These are phyloP conservation scores for Leptocoma aspasia DNA, from an alignment of 2,113 vertebrate species.

Conservation along the genomic window DNA sequence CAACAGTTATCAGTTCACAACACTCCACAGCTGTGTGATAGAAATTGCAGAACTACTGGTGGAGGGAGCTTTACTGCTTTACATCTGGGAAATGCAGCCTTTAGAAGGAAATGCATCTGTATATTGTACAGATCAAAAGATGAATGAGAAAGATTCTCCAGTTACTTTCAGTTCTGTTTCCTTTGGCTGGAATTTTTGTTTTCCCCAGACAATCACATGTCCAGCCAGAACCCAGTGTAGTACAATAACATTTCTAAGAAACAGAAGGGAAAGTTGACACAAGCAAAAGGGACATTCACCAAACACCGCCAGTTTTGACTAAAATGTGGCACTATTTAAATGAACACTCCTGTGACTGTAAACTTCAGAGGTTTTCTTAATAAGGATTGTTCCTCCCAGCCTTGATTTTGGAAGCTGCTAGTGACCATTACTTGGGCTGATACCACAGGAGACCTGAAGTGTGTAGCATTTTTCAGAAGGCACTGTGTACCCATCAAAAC, in stretches of 20 bases:
- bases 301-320: neutral
- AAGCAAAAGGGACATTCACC: neutral
- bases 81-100: slow-evolving; percentile 1
- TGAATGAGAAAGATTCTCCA: neutral
- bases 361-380: neutral
- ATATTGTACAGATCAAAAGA: neutral
- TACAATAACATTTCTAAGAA: slow-evolving; percentile 15
- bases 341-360: neutral
- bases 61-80: neutral
- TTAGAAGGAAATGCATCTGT: neutral
- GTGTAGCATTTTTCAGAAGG: neutral
- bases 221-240: neutral
- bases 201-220: neutral
- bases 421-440: fast-evolving
- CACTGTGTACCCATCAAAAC: neutral
- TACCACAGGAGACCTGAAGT: neutral
- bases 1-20: neutral
- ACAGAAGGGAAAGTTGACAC: slow-evolving; percentile 18
- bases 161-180: slow-evolving; percentile 47
- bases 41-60: neutral
- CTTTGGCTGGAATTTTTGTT: neutral
- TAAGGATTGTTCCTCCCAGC: neutral
- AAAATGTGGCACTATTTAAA: neutral
- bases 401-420: neutral
- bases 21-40: neutral